Conservation (phyloP, 1,140 invertebrate genomes). For the Leptopilina boulardi region DNA sequence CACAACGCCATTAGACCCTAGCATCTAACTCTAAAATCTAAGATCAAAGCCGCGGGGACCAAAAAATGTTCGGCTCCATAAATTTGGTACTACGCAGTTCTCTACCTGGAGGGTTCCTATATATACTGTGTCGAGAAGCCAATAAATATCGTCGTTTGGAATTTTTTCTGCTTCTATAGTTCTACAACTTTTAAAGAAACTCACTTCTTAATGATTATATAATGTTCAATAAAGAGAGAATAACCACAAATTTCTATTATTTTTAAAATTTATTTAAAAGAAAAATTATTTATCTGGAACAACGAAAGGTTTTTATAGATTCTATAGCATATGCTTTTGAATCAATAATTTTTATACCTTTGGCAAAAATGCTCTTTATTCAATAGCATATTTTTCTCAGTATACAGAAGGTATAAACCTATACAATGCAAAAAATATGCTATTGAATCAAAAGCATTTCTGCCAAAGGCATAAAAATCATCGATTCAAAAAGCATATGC, state of each 20-base stretch:
- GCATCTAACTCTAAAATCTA: constrained; percentile 47
- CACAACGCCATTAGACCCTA: constrained; percentile 45
- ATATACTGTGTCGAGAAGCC: constrained; percentile 45
- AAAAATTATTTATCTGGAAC: too few species aligned
- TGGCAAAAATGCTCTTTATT: too few species aligned
- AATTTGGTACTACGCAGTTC: neutral
- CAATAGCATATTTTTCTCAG: too few species aligned
- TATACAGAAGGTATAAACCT: too few species aligned
- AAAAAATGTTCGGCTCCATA: neutral
- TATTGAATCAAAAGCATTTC: too few species aligned
- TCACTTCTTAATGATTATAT: neutral
- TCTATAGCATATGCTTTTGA: too few species aligned
- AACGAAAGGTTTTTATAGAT: too few species aligned
- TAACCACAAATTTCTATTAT: neutral
- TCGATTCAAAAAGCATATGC: too few species aligned
- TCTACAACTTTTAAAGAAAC: neutral
- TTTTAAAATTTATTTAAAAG: neutral
- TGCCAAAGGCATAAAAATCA: too few species aligned
- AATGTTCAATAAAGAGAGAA: neutral
- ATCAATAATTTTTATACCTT: too few species aligned
- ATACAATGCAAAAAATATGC: too few species aligned
- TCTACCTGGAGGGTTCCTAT: constrained; percentile 39
- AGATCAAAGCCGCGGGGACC: constrained; percentile 45
- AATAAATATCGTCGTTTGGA: constrained; percentile 44
- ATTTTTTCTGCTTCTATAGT: constrained; percentile 10